Percentiles rank a stretch among this genome's conserved stretches.
phyloP scores from a whole-genome alignment of 1,140 invertebrate species.

The Zaprionus inermis region DNA sequence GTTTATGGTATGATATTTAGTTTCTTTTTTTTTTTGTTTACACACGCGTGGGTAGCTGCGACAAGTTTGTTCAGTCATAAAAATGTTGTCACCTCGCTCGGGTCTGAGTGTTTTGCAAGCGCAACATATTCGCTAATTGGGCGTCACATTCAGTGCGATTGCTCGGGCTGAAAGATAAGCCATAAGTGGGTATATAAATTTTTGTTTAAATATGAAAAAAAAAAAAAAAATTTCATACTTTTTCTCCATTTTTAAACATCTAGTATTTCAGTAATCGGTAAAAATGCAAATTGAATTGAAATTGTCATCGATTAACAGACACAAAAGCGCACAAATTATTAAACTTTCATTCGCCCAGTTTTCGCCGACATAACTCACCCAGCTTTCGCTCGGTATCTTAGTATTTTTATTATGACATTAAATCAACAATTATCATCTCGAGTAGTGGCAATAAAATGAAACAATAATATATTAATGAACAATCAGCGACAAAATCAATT shows the following conservation, averaged over 20 bases:
- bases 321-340: neutral
- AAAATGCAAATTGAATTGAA: neutral
- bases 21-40: slow-evolving; percentile 11
- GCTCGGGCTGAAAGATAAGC: neutral
- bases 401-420: slow-evolving; percentile 21
- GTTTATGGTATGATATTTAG: slow-evolving; percentile 4
- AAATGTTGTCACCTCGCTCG: slow-evolving; percentile 56
- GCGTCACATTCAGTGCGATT: slow-evolving; percentile 18
- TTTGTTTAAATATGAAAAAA: no score
- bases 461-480: slow-evolving; percentile 12
- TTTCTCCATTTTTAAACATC: no score
- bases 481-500: slow-evolving; percentile 6
- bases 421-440: slow-evolving; percentile 28
- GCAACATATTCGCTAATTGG: slow-evolving; percentile 39
- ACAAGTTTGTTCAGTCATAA: slow-evolving; percentile 65
- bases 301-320: neutral
- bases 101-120: slow-evolving; percentile 12
- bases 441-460: slow-evolving; percentile 12
- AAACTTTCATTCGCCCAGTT: neutral
- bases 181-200: no score
- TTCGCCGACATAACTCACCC: neutral
- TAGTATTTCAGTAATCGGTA: neutral
- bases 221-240: no score
- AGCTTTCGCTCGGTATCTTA: slow-evolving; percentile 1
- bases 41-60: slow-evolving; percentile 42